A percentile compares a stretch with the other conserved stretches of the same genome.
phyloP scores from a whole-genome alignment of 2,113 vertebrate species.

The Serilophus lunatus region DNA sequence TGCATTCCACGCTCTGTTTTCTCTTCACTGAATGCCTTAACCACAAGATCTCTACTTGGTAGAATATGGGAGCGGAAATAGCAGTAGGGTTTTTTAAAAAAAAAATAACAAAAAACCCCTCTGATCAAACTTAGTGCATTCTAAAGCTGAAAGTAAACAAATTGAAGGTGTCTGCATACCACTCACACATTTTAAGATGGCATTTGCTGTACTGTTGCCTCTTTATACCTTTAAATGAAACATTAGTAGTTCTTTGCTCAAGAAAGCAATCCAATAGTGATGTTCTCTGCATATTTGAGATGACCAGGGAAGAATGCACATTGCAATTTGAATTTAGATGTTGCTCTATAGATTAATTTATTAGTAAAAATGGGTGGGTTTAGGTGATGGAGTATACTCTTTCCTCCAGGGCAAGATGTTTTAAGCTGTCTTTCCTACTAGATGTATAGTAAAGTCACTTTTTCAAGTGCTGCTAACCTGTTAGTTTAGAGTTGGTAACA shows the following conservation, averaged over 20 bases:
- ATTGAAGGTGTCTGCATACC: background rate
- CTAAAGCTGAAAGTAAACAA: slow-evolving; percentile 56
- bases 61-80: slow-evolving; percentile 67
- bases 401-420: background rate
- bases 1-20: slow-evolving; percentile 67
- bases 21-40: slow-evolving; percentile 65
- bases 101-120: background rate
- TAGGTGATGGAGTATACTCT: background rate
- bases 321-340: background rate
- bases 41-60: slow-evolving; percentile 39
- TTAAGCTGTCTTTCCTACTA: background rate
- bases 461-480: background rate
- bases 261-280: background rate
- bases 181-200: background rate
- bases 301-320: accelerated
- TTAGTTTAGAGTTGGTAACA: background rate
- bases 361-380: background rate
- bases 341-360: background rate
- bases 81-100: background rate
- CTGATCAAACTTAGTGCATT: slow-evolving; percentile 13
- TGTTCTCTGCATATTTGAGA: background rate
- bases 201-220: background rate
- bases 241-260: background rate
- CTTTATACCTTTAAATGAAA: background rate
- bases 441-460: background rate